Percentiles rank a stretch among this genome's conserved stretches.
Evolutionary conservation across 2,797 vertebrate genomes (phyloP).

Genomic region (Rhabdophis nuchalis): DNA sequence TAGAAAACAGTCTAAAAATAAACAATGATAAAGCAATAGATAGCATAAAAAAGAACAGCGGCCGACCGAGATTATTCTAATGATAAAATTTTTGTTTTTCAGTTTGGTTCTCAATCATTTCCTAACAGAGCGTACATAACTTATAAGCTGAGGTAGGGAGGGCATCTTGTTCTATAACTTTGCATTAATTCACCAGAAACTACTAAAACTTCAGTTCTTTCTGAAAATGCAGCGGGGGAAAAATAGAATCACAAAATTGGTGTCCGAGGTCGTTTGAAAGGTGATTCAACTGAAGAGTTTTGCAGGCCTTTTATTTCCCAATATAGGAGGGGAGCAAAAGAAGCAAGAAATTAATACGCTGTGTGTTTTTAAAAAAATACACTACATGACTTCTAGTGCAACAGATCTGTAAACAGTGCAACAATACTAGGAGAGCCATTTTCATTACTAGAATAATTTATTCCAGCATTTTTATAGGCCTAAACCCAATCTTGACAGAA

Average conservation of each 20-base stretch:
- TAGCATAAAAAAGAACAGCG: not conserved
- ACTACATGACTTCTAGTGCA: not conserved
- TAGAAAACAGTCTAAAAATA: not conserved
- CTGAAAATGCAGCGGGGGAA: not conserved
- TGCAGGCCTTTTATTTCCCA: constrained; percentile 48
- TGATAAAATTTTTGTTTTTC: not conserved
- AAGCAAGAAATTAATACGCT: constrained; percentile 10
- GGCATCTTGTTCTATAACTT: not conserved
- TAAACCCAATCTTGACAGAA: not conserved
- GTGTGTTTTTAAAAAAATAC: not conserved
- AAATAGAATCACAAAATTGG: not conserved
- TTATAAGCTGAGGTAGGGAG: not conserved
- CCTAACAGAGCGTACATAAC: not conserved
- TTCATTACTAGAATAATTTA: not conserved
- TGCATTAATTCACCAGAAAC: not conserved
- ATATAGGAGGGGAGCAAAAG: constrained; percentile 18
- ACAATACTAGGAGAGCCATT: not conserved
- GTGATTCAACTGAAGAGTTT: constrained; percentile 22
- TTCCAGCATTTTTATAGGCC: not conserved
- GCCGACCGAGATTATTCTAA: not conserved
- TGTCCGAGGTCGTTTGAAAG: not conserved
- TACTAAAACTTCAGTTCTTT: not conserved
- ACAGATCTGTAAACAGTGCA: not conserved
- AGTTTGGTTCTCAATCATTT: not conserved
- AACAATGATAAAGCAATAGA: not conserved